phyloP scores from a whole-genome alignment of 2,113 vertebrate species.

The Blennius ocellaris region DNA sequence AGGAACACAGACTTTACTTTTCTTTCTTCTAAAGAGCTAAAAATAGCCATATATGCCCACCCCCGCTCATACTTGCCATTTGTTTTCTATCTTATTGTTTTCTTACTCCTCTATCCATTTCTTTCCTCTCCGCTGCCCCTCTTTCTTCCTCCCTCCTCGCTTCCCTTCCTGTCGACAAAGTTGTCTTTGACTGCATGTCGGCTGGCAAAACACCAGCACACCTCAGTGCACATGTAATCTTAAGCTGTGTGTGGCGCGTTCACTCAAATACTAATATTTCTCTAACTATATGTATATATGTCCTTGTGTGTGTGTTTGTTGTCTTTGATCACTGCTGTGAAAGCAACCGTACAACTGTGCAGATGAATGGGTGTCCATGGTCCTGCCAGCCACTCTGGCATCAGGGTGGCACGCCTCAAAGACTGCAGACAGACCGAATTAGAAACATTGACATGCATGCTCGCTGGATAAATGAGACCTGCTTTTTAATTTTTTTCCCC shows the following conservation, averaged over 20 bases:
- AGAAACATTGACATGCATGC: constrained; percentile 19
- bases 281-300: neutral
- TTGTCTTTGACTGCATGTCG: constrained; percentile 51
- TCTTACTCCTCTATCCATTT: constrained; percentile 9
- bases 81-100: constrained; percentile 20
- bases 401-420: constrained; percentile 52
- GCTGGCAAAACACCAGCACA: constrained; percentile 28
- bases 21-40: constrained; percentile 1
- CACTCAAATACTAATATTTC: constrained; percentile 25
- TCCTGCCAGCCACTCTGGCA: constrained; percentile 50
- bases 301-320: neutral
- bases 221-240: neutral
- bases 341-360: neutral
- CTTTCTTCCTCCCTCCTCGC: neutral
- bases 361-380: neutral
- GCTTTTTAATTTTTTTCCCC: constrained; percentile 36
- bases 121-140: neutral
- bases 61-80: neutral
- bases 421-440: constrained; percentile 52
- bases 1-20: neutral
- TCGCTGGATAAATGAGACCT: constrained; percentile 19
- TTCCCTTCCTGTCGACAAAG: constrained; percentile 38
- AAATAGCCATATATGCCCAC: constrained; percentile 6
- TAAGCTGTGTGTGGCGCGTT: constrained; percentile 8
- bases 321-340: constrained; percentile 15